Conservation (phyloP, 2,113 vertebrate species). For the Edolisoma coerulescens region DNA sequence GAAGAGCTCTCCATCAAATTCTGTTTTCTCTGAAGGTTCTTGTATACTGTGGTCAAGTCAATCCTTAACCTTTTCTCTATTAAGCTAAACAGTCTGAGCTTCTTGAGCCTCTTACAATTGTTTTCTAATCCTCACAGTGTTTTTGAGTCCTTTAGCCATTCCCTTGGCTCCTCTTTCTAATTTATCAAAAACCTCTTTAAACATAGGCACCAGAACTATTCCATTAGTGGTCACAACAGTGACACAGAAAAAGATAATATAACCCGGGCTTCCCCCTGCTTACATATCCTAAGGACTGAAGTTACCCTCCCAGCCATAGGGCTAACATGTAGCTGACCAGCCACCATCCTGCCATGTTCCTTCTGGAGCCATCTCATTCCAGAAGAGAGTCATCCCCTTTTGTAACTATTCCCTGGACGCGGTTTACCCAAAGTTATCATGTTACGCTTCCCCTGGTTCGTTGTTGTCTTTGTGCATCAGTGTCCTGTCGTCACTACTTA, state of each 20-base stretch:
- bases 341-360: neutral
- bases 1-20: conserved; percentile 59
- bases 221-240: conserved; percentile 40
- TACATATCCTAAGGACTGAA: neutral
- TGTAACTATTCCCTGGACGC: neutral
- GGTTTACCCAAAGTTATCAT: neutral
- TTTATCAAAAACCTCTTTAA: conserved; percentile 63
- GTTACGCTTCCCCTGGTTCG: neutral
- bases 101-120: conserved; percentile 62
- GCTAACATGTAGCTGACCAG: neutral
- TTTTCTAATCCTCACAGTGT: conserved; percentile 59
- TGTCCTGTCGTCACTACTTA: neutral
- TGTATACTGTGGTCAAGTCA: conserved; percentile 44
- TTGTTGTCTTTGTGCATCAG: neutral
- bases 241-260: conserved; percentile 18
- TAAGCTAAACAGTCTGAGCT: conserved; percentile 63
- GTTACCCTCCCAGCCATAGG: neutral
- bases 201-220: conserved; percentile 24
- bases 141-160: conserved; percentile 49
- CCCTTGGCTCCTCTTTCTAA: conserved; percentile 39
- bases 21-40: conserved; percentile 46
- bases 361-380: neutral
- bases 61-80: conserved; percentile 63
- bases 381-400: neutral
- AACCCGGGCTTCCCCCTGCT: neutral